Evolutionary conservation across 2,113 vertebrate genomes (phyloP), one percentile per base, ranked within the genome.

Genomic region (Andinoacara biseriatus): DNA sequence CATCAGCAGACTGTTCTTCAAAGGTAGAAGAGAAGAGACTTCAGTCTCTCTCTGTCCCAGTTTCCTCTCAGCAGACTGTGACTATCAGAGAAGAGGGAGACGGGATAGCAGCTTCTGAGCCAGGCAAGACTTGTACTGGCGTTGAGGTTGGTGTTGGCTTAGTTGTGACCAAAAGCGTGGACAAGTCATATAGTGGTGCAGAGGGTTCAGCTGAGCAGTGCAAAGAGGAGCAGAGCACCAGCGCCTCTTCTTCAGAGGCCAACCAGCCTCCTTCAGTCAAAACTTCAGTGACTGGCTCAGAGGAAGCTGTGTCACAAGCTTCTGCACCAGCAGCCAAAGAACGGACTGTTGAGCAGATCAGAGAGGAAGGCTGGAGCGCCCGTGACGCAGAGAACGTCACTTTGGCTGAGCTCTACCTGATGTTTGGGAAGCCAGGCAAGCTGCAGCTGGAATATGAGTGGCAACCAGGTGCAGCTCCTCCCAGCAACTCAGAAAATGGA

Each of bases 401-500:
- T 0, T 91, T 99, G 92, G 98, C 98, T 2, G 98, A 99, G 95
- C 96, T 99, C 94, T 99, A 99, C 96, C 96, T 99, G 95, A 99
- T 99, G 98, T 96, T 98, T 91, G 98, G 98, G 90, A 99, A 99
- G 90, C 98, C 98, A 0, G 97, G 95, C 84, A 99, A 99, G 90
- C 80, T 99, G 91, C 98, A 98, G 94, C 94, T 99, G 63, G 98
- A 99, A 74, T 99, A 99, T 0, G 98, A 99, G 88, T 99, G 98
- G 98, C 94, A 98, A 90, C 91, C 97, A 0, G 90, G 57, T 0
- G 17, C 81, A 4, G 76, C 18, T 67, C 81, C 81, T 5, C 56
- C 79, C 49, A 58, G 29, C 87, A 86, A n/a, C 77, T 84, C 82
- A 49, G 88, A 92, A 38, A 91, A 95, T 15, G 93, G 91, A 76